Percentiles rank a stretch among this genome's conserved stretches.
phyloP scores from a whole-genome alignment of 2,888 invertebrate genomes.

The Dexiosoma caninum region DNA sequence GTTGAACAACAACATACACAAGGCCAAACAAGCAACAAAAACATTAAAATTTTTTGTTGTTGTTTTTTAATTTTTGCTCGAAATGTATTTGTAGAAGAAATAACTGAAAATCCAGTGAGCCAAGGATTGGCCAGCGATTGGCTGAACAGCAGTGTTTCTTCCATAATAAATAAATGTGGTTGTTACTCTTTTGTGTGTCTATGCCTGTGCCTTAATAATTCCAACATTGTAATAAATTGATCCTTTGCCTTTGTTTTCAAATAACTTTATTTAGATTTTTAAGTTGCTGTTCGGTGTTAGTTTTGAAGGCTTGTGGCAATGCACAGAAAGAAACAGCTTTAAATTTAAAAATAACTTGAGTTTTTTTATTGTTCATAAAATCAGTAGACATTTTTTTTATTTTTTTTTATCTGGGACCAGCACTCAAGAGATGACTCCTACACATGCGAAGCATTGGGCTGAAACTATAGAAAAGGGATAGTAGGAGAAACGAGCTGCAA shows the following conservation, averaged over 20 bases:
- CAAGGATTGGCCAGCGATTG: neutral
- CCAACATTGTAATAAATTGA: conserved; percentile 54
- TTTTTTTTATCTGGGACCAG: too few relatives aligned
- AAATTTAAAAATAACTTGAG: too few relatives aligned
- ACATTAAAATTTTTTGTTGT: conserved; percentile 7
- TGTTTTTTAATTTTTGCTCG: neutral
- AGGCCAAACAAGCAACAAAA: conserved; percentile 44
- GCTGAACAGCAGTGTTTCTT: neutral
- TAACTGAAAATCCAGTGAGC: neutral
- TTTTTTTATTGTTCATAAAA: too few relatives aligned
- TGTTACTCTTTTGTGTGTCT: neutral
- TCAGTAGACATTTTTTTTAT: too few relatives aligned
- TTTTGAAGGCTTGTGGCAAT: conserved; percentile 19
- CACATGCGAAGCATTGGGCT: too few relatives aligned
- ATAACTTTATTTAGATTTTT: conserved; percentile 22
- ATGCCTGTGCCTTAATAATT: neutral
- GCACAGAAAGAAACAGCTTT: too few relatives aligned
- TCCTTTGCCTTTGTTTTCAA: conserved; percentile 33
- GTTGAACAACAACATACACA: conserved; percentile 53
- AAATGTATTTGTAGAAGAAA: neutral
- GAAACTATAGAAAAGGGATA: too few relatives aligned
- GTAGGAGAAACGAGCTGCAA: too few relatives aligned
- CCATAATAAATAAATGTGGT: neutral
- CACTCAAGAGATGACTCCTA: too few relatives aligned
- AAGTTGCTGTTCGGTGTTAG: conserved; percentile 27